Evolutionary conservation across 1,140 invertebrate species (phyloP).

Genomic region (Semibalanus balanoides): DNA sequence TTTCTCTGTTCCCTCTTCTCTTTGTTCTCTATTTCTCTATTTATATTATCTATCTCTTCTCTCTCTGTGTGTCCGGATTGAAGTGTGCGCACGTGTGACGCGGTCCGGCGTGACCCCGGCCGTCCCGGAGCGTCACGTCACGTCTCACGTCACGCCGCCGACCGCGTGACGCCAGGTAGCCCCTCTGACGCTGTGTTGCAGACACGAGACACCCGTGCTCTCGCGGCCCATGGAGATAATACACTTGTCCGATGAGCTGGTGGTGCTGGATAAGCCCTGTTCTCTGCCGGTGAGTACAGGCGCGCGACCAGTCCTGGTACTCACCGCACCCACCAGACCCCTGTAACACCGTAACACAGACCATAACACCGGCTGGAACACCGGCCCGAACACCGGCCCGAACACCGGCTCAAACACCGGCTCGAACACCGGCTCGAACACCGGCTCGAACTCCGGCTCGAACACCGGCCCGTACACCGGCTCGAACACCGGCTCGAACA

Average conservation of each 20-base stretch:
- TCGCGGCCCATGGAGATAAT: conserved; percentile 59
- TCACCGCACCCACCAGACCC: not conserved
- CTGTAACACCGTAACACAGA: not conserved
- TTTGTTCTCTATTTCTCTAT: too few species aligned
- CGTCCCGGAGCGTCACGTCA: too few species aligned
- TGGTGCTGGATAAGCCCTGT: conserved; percentile 79
- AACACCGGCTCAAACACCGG: too few species aligned
- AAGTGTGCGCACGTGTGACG: not conserved
- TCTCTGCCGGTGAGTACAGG: conserved; percentile 55
- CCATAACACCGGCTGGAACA: not conserved
- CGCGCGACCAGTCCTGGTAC: not conserved
- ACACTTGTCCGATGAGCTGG: conserved; percentile 59
- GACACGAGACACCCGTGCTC: conserved; percentile 59
- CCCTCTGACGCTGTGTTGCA: conserved; percentile 30
- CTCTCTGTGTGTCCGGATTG: too few species aligned
- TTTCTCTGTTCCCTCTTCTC: too few species aligned
- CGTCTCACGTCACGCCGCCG: not conserved
- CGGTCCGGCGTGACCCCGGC: not conserved
- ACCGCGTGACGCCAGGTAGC: not conserved
- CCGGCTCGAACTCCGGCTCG: too few species aligned
- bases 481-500: too few species aligned
- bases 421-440: too few species aligned
- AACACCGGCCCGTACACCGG: too few species aligned
- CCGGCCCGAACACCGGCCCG: too few species aligned
- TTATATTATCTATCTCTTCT: too few species aligned